Percentiles rank a stretch among this genome's conserved stretches.
Evolutionary conservation across 2,113 vertebrate species (phyloP).

Genomic region (Mobula birostris): DNA sequence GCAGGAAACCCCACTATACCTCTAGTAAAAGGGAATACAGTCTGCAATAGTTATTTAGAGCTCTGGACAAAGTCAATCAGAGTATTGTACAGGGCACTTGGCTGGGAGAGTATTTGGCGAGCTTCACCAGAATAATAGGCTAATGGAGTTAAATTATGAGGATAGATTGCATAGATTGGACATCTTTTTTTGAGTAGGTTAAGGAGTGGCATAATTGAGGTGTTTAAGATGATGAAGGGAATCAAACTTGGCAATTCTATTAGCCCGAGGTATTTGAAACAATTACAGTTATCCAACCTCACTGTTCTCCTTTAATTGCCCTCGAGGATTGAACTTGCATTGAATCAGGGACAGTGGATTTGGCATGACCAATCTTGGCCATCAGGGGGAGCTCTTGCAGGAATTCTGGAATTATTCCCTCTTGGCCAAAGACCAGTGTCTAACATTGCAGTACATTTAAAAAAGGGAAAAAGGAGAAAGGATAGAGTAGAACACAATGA

Average conservation of each 20-base stretch:
- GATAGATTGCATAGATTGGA: not conserved
- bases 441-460: not conserved
- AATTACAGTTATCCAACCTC: not conserved
- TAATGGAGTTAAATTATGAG: not conserved
- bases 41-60: not conserved
- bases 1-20: not conserved
- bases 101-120: not conserved
- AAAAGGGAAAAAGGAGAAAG: not conserved
- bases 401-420: not conserved
- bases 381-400: not conserved
- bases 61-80: not conserved
- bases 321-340: not conserved
- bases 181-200: not conserved
- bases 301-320: not conserved
- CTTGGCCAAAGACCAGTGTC: not conserved
- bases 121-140: not conserved
- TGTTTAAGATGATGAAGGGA: not conserved
- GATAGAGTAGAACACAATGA: too few species aligned
- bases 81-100: not conserved
- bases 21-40: not conserved
- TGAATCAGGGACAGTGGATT: not conserved
- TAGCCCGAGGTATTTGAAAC: not conserved
- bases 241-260: not conserved
- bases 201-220: not conserved
- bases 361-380: not conserved